Evolutionary conservation across 2,797 vertebrate species (phyloP), one percentile per base, ranked within the genome.

Genomic region (Artibeus lituratus): DNA sequence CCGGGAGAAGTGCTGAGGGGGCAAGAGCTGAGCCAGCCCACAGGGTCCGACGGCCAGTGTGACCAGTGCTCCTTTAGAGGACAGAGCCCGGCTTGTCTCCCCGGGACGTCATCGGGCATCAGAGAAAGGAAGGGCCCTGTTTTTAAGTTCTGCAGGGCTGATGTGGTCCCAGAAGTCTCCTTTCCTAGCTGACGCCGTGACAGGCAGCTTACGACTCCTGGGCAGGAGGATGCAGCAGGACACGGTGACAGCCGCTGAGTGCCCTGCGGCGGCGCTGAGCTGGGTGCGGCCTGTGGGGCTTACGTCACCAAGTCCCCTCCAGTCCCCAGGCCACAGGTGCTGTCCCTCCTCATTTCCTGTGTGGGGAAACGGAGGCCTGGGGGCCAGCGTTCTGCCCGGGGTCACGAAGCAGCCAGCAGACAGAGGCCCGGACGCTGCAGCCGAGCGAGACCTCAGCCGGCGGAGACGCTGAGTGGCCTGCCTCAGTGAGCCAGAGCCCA

Each of bases 221-320:
- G 29, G 57, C n/a, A 49, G 9, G 37, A 16, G 14, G 18, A 2
- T 2, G 59, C 2, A 62, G 29, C 59, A 15, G 1, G 47, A 39
- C 7, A 19, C 7, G 5, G 39, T 12, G 57, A 22, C 53, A 44
- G 53, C 44, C 32, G 70, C 32, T 32, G 78, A 21, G 14, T 0
- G 11, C 1, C 47, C 1, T 19, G 0, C 0, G 1, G 3, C 0
- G 9, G 62, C 10, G 6, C 44, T 24, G 0, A 1, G 44, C 2
- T 0, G 53, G 4, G 5, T 1, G 24, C 55, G 1, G 24, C 53
- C 0, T 0, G 24, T 2, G 0, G 35, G 0, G 0, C 2, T 4
- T 0, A 1, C 0, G 19, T 10, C 82, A 5, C 14, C 0, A n/a
- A 22, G 2, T 26, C 8, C 49, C 55, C 19, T 10, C 32, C 1